Conservation (phyloP, 2,888 invertebrate species). For the Torymus tubicola region DNA sequence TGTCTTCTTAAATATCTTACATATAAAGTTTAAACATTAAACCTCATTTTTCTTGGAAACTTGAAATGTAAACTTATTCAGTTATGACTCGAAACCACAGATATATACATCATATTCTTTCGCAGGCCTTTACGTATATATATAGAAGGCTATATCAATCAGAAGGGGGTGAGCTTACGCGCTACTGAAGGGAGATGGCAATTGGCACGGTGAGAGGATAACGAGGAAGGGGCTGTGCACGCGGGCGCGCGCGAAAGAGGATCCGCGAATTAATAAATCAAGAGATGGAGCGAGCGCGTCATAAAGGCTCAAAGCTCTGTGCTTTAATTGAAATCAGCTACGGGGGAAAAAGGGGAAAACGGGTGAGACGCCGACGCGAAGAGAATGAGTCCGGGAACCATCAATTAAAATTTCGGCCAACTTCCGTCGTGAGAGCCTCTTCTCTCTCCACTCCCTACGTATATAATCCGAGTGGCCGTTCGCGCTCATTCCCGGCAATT, state of each 20-base stretch:
- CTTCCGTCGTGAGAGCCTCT: slow-evolving; percentile 16
- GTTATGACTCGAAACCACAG: too few relatives aligned
- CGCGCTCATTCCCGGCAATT: slow-evolving; percentile 41
- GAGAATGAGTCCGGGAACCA: background rate
- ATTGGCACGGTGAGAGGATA: slow-evolving; percentile 6
- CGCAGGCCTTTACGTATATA: too few relatives aligned
- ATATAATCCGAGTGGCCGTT: background rate
- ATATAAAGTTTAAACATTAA: too few relatives aligned
- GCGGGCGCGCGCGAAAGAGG: background rate
- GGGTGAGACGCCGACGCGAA: background rate
- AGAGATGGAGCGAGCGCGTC: slow-evolving; percentile 1
- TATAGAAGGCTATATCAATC: too few relatives aligned
- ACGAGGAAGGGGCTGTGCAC: background rate
- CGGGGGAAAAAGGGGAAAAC: slow-evolving; percentile 19
- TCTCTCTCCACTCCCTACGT: background rate
- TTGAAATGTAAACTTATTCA: too few relatives aligned
- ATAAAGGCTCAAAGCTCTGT: slow-evolving; percentile 14
- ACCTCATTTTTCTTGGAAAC: too few relatives aligned
- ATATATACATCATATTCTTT: too few relatives aligned
- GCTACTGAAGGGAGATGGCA: background rate
- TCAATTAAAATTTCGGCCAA: slow-evolving; percentile 54
- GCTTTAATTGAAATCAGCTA: slow-evolving; percentile 34
- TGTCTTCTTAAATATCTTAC: too few relatives aligned
- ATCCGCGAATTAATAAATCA: slow-evolving; percentile 48
- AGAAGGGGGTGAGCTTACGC: too few relatives aligned